These are phyloP conservation scores for Tarsius wallacei DNA, from an alignment of 2,797 vertebrate genomes.

Conservation along the genomic window DNA sequence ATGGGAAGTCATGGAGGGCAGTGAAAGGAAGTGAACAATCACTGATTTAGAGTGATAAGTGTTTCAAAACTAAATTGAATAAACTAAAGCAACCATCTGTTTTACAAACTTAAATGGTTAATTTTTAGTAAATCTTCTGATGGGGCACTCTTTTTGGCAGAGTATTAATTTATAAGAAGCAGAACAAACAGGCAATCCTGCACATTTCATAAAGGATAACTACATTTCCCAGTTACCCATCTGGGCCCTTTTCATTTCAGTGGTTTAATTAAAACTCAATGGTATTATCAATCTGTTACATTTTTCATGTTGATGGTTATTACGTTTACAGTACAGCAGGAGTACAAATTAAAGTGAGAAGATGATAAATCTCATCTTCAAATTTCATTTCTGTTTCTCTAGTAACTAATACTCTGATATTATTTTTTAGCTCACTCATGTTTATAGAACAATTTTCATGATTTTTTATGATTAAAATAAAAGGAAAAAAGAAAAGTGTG, in stretches of 20 bases:
- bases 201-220: conserved; percentile 91
- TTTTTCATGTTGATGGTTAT: conserved; percentile 94
- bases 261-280: conserved; percentile 94
- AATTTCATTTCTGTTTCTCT: conserved; percentile 91
- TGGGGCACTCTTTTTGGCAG: conserved; percentile 89
- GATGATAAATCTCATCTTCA: conserved; percentile 91
- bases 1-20: neutral
- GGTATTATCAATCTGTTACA: conserved; percentile 94
- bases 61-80: conserved; percentile 88
- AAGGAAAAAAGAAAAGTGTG: conserved; percentile 74
- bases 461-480: conserved; percentile 88
- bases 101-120: conserved; percentile 91
- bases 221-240: conserved; percentile 92
- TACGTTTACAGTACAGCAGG: conserved; percentile 93
- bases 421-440: conserved; percentile 89
- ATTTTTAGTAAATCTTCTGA: conserved; percentile 90
- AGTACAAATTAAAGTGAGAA: conserved; percentile 92
- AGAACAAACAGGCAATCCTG: conserved; percentile 87
- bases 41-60: conserved; percentile 80
- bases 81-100: conserved; percentile 91
- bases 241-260: conserved; percentile 93
- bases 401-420: conserved; percentile 88
- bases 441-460: conserved; percentile 89
- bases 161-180: conserved; percentile 89
- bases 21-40: conserved; percentile 76